These are phyloP conservation scores for Lasioglossum lativentre DNA, from an alignment of 2,888 invertebrate genomes.

Conservation along the genomic window DNA sequence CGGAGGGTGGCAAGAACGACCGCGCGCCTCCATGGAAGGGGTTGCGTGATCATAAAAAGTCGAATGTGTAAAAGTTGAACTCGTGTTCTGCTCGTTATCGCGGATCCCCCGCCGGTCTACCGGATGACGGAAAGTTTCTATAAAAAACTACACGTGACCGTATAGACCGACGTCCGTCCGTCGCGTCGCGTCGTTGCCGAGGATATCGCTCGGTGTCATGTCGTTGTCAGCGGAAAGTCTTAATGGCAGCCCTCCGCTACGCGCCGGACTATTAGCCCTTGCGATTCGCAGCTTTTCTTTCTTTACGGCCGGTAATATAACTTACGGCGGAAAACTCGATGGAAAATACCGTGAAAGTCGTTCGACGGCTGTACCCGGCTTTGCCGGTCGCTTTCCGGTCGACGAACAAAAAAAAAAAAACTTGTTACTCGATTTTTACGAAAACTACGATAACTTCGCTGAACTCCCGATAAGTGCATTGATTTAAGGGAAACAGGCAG, in stretches of 20 bases:
- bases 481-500: background rate
- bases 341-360: constrained; percentile 1
- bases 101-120: background rate
- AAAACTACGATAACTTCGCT: background rate
- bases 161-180: background rate
- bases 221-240: constrained; percentile 51
- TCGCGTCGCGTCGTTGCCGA: constrained; percentile 2
- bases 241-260: constrained; percentile 40
- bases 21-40: background rate
- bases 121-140: constrained; percentile 44
- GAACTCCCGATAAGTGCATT: background rate
- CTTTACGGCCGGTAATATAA: background rate
- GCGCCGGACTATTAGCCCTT: constrained; percentile 29
- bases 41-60: constrained; percentile 37
- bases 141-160: background rate
- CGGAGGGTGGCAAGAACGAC: background rate
- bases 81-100: constrained; percentile 44
- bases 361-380: background rate
- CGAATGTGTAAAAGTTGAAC: constrained; percentile 30
- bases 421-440: background rate
- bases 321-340: background rate
- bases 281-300: background rate
- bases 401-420: background rate
- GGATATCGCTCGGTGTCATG: constrained; percentile 25
- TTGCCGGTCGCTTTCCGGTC: background rate